These are phyloP conservation scores for Pseudomyrmex cubaensis DNA, from an alignment of 1,140 invertebrate genomes.

Conservation along the genomic window DNA sequence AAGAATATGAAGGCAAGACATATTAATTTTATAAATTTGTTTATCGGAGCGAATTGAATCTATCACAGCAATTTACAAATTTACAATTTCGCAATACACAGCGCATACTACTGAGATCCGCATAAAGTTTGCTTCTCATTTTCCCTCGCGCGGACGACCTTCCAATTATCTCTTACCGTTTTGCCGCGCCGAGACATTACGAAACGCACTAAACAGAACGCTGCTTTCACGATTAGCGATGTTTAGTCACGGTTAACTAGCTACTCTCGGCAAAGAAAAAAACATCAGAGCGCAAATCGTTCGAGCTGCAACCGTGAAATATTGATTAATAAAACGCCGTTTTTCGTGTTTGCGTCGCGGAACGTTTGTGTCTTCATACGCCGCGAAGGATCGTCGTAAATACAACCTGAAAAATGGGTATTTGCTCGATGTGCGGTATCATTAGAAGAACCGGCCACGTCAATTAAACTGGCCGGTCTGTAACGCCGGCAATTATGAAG, in stretches of 20 bases:
- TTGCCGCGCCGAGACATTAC: background rate
- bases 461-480: constrained; percentile 30
- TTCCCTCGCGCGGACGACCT: background rate
- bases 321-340: constrained; percentile 36
- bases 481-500: constrained; percentile 39
- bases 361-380: background rate
- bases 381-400: background rate
- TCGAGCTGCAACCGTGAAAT: background rate
- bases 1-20: background rate
- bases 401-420: constrained; percentile 5
- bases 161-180: constrained; percentile 13
- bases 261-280: background rate
- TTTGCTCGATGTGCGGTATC: constrained; percentile 3
- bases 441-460: constrained; percentile 13
- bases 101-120: background rate
- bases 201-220: background rate
- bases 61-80: background rate
- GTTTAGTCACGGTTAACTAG: constrained; percentile 31
- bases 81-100: constrained; percentile 14
- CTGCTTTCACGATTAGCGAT: constrained; percentile 7
- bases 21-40: background rate
- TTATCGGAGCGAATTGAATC: background rate
- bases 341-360: background rate
- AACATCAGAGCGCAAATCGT: background rate
- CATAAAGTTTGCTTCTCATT: background rate